A percentile compares a stretch with the other conserved stretches of the same genome.
These are phyloP conservation scores for Zapus hudsonius DNA, from an alignment of 2,113 vertebrate species.

Conservation along the genomic window DNA sequence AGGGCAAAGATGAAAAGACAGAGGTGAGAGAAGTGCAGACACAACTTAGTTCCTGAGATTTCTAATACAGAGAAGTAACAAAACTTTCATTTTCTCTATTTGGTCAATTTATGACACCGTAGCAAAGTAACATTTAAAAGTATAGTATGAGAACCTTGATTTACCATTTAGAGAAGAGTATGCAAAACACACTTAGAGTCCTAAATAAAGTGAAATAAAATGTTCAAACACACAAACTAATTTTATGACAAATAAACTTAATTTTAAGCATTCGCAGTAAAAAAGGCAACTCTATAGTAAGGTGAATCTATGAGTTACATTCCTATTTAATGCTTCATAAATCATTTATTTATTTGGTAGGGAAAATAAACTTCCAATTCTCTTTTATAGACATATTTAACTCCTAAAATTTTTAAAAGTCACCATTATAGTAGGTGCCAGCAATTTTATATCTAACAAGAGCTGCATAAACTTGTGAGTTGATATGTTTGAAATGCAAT, in stretches of 20 bases:
- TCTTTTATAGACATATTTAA: background rate
- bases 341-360: slow-evolving; percentile 31
- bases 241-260: slow-evolving; percentile 18
- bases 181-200: background rate
- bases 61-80: background rate
- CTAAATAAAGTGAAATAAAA: background rate
- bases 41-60: background rate
- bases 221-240: background rate
- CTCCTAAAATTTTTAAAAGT: slow-evolving; percentile 30
- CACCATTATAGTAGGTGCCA: slow-evolving; percentile 21
- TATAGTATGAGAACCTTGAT: background rate
- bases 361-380: background rate
- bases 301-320: slow-evolving; percentile 45
- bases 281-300: slow-evolving; percentile 48
- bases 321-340: background rate
- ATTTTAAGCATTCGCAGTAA: slow-evolving; percentile 39
- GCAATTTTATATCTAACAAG: slow-evolving; percentile 31
- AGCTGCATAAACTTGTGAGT: slow-evolving; percentile 54
- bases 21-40: background rate
- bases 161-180: background rate
- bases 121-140: slow-evolving; percentile 38
- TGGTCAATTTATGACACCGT: background rate
- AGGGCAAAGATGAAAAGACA: background rate
- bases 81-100: background rate
- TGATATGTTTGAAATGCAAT: slow-evolving; percentile 64